Evolutionary conservation across 2,888 invertebrate species (phyloP).

Genomic region (Drosophila phalerata): DNA sequence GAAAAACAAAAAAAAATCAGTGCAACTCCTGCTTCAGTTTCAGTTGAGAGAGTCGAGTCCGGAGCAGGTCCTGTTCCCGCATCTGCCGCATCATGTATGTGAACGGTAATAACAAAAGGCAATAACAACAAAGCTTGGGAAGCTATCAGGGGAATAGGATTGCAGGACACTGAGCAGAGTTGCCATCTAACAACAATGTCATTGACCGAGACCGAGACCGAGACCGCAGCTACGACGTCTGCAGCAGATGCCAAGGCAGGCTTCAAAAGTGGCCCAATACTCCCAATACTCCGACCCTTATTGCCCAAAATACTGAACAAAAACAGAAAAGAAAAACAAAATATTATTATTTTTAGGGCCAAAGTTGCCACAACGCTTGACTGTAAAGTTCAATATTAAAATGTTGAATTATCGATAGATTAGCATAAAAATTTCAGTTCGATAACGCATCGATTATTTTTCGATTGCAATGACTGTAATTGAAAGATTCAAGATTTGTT

Average conservation of each 20-base stretch:
- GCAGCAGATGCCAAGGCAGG: slow-evolving; percentile 25
- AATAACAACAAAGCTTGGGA: slow-evolving; percentile 54
- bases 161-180: not conserved
- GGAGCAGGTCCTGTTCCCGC: not conserved
- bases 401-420: not conserved
- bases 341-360: slow-evolving; percentile 28
- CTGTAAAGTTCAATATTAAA: slow-evolving; percentile 12
- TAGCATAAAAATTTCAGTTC: not conserved
- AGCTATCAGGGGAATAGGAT: slow-evolving; percentile 1
- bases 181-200: slow-evolving; percentile 48
- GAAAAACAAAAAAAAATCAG: slow-evolving; percentile 74
- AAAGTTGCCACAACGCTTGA: slow-evolving; percentile 22
- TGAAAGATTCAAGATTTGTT: too few species aligned
- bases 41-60: slow-evolving; percentile 2
- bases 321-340: not conserved
- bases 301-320: slow-evolving; percentile 3
- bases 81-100: slow-evolving; percentile 16
- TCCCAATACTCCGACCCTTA: slow-evolving; percentile 6
- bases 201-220: slow-evolving; percentile 68
- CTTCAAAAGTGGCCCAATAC: slow-evolving; percentile 25
- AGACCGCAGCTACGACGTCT: slow-evolving; percentile 28
- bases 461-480: not conserved
- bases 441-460: not conserved
- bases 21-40: slow-evolving; percentile 14
- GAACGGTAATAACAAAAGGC: slow-evolving; percentile 63